A percentile compares a stretch with the other conserved stretches of the same genome.
These are phyloP conservation scores for Sylvia atricapilla DNA, from an alignment of 2,113 vertebrate species.

Conservation along the genomic window DNA sequence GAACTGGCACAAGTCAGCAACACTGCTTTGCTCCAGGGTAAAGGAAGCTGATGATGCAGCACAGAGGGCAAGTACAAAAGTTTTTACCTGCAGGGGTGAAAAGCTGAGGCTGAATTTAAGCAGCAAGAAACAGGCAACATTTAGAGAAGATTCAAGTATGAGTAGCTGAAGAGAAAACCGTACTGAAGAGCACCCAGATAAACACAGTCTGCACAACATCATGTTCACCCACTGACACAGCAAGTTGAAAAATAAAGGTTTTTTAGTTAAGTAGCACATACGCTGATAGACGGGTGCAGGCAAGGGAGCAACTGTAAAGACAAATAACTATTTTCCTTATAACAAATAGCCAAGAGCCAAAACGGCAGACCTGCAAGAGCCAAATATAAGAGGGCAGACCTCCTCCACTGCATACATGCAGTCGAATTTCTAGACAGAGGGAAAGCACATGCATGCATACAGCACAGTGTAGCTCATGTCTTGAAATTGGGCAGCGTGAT, in stretches of 20 bases:
- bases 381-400: rapidly evolving
- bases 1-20: neutral
- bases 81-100: neutral
- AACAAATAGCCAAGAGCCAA: neutral
- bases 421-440: neutral
- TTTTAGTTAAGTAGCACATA: neutral
- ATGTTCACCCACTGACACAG: neutral
- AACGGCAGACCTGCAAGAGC: neutral
- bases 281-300: neutral
- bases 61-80: neutral
- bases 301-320: neutral
- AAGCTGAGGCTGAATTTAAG: neutral
- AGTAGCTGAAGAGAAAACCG: neutral
- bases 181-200: neutral
- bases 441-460: neutral
- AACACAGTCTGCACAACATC: neutral
- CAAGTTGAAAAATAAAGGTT: neutral
- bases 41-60: neutral
- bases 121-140: neutral
- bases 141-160: neutral
- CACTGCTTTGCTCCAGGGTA: neutral
- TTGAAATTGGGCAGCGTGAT: neutral
- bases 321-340: neutral
- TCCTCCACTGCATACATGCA: rapidly evolving
- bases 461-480: neutral